A percentile compares a stretch with the other conserved stretches of the same genome.
Evolutionary conservation across 2,888 invertebrate species (phyloP).

Genomic region (Leptinotarsa juncta): DNA sequence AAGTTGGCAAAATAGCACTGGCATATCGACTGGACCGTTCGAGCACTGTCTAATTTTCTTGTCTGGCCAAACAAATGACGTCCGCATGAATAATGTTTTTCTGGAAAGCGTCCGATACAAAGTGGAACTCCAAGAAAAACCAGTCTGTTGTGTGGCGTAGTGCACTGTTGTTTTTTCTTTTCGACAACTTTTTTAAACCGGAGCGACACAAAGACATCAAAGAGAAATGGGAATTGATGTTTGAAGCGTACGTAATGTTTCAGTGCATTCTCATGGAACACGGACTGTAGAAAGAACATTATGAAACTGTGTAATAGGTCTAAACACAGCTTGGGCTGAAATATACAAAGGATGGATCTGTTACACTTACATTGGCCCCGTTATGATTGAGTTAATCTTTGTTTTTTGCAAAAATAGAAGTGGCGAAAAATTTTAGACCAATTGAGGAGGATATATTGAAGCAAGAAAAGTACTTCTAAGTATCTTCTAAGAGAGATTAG

Average conservation of each 20-base stretch:
- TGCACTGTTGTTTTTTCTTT: background rate
- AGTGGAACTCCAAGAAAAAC: slow-evolving; percentile 20
- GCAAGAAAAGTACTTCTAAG: too few species aligned
- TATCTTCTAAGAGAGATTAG: too few species aligned
- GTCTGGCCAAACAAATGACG: slow-evolving; percentile 40
- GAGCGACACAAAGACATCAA: slow-evolving; percentile 8
- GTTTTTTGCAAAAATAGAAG: too few species aligned
- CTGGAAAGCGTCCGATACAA: slow-evolving; percentile 28
- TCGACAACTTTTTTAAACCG: background rate
- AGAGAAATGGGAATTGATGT: background rate
- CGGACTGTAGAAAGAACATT: background rate
- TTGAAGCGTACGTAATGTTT: background rate
- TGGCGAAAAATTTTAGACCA: too few species aligned
- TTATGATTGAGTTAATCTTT: too few species aligned
- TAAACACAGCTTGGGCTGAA: background rate
- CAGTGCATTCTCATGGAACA: background rate
- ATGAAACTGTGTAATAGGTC: background rate
- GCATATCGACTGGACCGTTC: slow-evolving; percentile 25
- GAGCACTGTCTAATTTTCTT: slow-evolving; percentile 42
- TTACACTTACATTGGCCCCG: too few species aligned
- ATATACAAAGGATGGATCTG: too few species aligned
- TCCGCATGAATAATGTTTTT: slow-evolving; percentile 37
- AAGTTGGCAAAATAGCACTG: slow-evolving; percentile 19
- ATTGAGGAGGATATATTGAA: too few species aligned
- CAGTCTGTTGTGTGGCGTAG: slow-evolving; percentile 8